Base-by-base conservation (phyloP, 2,888 invertebrate genomes). In the Pherbina coryleti region DNA sequence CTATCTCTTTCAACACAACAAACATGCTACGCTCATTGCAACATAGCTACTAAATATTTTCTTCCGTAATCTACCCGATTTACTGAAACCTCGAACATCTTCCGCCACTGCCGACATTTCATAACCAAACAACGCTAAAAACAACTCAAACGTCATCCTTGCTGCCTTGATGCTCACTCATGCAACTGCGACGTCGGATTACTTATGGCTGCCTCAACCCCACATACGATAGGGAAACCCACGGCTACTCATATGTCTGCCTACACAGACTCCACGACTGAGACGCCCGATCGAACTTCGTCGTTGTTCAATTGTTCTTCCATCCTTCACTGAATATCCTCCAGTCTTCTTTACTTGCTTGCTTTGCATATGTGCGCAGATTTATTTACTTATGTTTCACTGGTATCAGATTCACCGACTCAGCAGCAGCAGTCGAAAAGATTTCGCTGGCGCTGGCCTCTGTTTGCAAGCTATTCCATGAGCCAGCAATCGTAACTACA, bases 351-450 rank as follows among this genome's bases (percentile, higher is more conserved):
- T 44, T 44, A 1, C 44, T 44, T 44, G 14, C 44, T 44, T 11
- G 11, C 14, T 44, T 44, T 44, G 44, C 60, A 60, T 22, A 60
- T 11, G 69, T 11, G 51, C 51, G 25, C 51, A 49, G 28, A 69
- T 69, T 69, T 69, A 69, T 69, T 69, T 69, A 69, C 51, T 49
- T 28, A 49, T 49, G 49, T 69, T 28, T 25, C 31, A 17, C 19
- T 19, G 34, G 8, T 69, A 69, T 69, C 69, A 69, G 69, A 69
- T 69, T 49, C 69, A 69, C 17, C 44, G 7, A 44, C 11, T 0
- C 44, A 44, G 11, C 44, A 44, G 69, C 69, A 69, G 22, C 44
- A 67, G 7, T n/a, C 44, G 25, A 9, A 67, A 37, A 69, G 69
- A 19, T 67, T 62, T 17, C 31, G 28, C 49, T 34, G 67, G 34